Conservation (phyloP, 2,797 vertebrate genomes). For the Thalassophryne amazonica region DNA sequence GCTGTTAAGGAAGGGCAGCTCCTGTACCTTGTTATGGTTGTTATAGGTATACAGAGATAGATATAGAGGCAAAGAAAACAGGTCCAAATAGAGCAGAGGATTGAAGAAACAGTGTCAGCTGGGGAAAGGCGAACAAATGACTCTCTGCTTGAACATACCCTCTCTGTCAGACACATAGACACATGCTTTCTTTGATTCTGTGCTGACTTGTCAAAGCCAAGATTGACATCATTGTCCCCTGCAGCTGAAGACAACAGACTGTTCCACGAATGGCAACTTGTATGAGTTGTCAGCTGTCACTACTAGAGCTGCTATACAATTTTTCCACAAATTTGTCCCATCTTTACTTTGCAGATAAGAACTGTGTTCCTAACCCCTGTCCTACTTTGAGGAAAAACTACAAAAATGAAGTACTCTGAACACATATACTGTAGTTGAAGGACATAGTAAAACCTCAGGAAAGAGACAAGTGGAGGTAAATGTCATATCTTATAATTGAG, state of each 20-base stretch:
- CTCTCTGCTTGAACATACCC: background rate
- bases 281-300: background rate
- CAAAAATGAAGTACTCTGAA: too few relatives aligned
- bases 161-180: background rate
- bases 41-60: too few relatives aligned
- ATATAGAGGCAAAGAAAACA: too few relatives aligned
- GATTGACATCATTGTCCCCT: slow-evolving; percentile 34
- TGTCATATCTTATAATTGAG: too few relatives aligned
- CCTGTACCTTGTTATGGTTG: too few relatives aligned
- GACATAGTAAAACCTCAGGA: too few relatives aligned
- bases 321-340: background rate
- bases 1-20: too few relatives aligned
- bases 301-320: background rate
- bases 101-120: slow-evolving; percentile 5
- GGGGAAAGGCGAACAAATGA: slow-evolving; percentile 19
- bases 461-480: too few relatives aligned
- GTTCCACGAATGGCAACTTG: slow-evolving; percentile 6
- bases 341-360: slow-evolving; percentile 30
- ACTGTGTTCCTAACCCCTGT: background rate
- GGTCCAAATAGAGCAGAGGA: too few relatives aligned
- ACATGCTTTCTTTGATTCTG: slow-evolving; percentile 43
- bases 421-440: too few relatives aligned
- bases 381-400: background rate
- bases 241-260: slow-evolving; percentile 23
- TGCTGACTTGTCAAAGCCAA: slow-evolving; percentile 27